phyloP scores from a whole-genome alignment of 1,140 invertebrate genomes.

The Drosophila sproati region DNA sequence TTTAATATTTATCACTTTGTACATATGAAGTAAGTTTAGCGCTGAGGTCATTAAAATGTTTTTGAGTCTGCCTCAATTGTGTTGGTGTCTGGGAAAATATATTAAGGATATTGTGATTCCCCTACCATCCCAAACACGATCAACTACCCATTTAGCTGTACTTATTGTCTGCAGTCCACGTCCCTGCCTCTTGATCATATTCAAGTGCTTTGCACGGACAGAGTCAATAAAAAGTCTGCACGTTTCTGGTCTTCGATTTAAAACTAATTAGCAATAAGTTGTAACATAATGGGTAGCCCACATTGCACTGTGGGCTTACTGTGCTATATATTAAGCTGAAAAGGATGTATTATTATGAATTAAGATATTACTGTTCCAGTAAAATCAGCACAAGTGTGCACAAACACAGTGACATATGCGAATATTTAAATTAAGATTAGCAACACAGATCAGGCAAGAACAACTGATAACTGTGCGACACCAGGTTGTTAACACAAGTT shows the following conservation, averaged over 20 bases:
- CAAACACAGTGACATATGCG: not conserved
- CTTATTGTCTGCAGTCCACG: not conserved
- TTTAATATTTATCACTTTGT: too few relatives aligned
- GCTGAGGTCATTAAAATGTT: too few relatives aligned
- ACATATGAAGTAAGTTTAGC: too few relatives aligned
- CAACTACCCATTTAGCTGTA: not conserved
- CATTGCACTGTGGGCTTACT: not conserved
- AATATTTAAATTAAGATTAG: too few relatives aligned
- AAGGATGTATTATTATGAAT: not conserved
- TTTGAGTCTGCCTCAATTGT: too few relatives aligned
- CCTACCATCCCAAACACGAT: too few relatives aligned
- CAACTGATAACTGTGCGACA: too few relatives aligned
- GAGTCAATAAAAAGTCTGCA: conserved; percentile 24
- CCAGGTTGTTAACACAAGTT: too few relatives aligned
- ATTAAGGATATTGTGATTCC: too few relatives aligned
- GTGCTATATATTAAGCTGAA: not conserved
- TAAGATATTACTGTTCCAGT: not conserved
- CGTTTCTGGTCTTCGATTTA: conserved; percentile 72
- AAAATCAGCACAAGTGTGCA: not conserved
- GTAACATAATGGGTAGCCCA: conserved; percentile 24
- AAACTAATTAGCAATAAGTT: conserved; percentile 80
- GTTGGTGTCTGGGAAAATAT: too few relatives aligned
- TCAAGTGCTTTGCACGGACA: not conserved
- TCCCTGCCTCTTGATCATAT: not conserved
- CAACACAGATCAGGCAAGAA: too few relatives aligned